Percentiles rank a stretch among this genome's conserved stretches.
phyloP scores from a whole-genome alignment of 2,113 vertebrate genomes.

The Tyrannus savana region DNA sequence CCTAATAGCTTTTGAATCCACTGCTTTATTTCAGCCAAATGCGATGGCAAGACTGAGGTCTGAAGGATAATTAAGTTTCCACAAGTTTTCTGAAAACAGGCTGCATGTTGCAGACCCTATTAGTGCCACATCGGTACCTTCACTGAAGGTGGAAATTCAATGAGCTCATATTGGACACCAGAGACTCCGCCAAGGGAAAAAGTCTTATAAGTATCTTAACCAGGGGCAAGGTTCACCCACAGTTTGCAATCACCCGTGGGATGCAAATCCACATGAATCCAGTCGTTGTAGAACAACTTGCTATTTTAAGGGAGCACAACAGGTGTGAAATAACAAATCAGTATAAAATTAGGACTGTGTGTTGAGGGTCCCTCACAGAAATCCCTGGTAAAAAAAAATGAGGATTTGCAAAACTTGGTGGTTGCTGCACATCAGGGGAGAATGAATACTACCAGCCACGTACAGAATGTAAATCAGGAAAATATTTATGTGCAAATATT shows the following conservation, averaged over 20 bases:
- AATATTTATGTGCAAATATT: background rate
- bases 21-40: conserved; percentile 2
- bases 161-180: background rate
- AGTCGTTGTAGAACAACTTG: background rate
- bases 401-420: background rate
- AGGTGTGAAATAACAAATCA: background rate
- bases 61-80: background rate
- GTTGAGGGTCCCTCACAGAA: background rate
- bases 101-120: background rate
- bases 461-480: background rate
- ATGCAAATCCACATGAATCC: background rate
- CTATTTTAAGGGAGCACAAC: background rate
- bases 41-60: background rate
- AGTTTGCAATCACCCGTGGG: background rate
- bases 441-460: background rate
- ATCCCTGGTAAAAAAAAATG: background rate
- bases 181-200: background rate
- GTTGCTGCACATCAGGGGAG: background rate
- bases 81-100: background rate
- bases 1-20: conserved; percentile 31
- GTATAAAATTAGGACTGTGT: background rate
- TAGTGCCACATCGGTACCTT: background rate
- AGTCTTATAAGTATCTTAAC: background rate
- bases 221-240: background rate
- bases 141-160: background rate